Evolutionary conservation across 2,797 vertebrate genomes (phyloP).

Genomic region (Podarcis siculus): DNA sequence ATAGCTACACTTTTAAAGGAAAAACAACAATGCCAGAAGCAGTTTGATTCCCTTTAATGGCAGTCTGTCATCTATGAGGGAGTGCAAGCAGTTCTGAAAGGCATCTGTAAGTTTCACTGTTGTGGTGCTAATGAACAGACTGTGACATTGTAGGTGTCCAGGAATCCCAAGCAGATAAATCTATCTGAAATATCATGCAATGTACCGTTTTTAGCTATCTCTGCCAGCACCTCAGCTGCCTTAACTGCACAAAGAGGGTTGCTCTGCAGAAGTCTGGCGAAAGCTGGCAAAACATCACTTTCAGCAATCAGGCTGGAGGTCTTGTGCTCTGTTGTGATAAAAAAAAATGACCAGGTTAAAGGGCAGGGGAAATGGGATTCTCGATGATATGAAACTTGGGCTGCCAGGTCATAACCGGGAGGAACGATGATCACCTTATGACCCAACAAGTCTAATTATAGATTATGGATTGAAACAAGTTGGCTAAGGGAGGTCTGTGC

Average conservation of each 20-base stretch:
- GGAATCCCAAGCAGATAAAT: background rate
- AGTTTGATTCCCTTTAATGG: background rate
- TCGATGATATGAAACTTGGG: background rate
- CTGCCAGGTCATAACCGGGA: background rate
- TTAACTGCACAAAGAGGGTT: constrained; percentile 79
- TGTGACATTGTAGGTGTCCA: background rate
- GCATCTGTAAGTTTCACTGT: background rate
- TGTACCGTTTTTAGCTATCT: constrained; percentile 88
- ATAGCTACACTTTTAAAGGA: background rate
- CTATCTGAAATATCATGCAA: background rate
- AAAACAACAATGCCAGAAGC: background rate
- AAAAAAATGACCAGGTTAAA: background rate
- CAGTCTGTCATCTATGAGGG: background rate
- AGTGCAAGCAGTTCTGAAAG: background rate
- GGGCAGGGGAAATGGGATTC: background rate
- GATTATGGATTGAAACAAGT: background rate
- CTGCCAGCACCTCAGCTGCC: constrained; percentile 85
- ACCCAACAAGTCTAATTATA: background rate
- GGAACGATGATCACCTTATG: background rate
- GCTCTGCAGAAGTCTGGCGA: constrained; percentile 79
- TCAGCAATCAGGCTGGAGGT: constrained; percentile 76
- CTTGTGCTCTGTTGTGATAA: constrained; percentile 80
- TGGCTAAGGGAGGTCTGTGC: background rate
- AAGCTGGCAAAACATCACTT: constrained; percentile 80
- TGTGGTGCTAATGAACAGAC: background rate